phyloP scores from a whole-genome alignment of 2,113 vertebrate genomes.

The Clarias batrachus region DNA sequence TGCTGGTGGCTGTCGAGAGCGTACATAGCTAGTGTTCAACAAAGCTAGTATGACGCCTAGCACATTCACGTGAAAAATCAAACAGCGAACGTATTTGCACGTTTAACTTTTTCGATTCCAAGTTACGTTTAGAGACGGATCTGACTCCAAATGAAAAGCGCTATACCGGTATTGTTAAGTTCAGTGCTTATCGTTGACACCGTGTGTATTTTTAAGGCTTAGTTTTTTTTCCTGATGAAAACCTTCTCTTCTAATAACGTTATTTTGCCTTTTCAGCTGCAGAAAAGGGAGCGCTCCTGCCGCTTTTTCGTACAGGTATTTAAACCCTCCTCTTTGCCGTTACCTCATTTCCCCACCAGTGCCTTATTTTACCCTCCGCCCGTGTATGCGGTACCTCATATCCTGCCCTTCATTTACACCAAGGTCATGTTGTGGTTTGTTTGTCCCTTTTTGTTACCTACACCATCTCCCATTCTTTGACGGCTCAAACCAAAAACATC shows the following conservation, averaged over 20 bases:
- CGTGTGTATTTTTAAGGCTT: slow-evolving; percentile 33
- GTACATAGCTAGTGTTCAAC: background rate
- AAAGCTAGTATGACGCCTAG: background rate
- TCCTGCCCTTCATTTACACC: slow-evolving; percentile 23
- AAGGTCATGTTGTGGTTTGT: background rate
- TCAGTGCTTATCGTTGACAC: slow-evolving; percentile 55
- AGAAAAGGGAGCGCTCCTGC: slow-evolving; percentile 98
- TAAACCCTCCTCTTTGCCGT: slow-evolving; percentile 32
- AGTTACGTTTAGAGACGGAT: background rate
- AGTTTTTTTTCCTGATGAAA: background rate
- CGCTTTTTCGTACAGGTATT: slow-evolving; percentile 98
- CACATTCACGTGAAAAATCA: background rate
- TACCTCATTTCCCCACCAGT: background rate
- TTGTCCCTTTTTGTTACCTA: background rate
- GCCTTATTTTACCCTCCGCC: background rate
- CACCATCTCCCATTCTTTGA: background rate
- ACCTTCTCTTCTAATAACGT: slow-evolving; percentile 39
- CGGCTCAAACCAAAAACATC: slow-evolving; percentile 29
- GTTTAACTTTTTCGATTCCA: background rate
- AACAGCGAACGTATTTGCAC: background rate
- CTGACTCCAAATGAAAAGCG: background rate
- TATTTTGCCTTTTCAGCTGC: slow-evolving; percentile 88
- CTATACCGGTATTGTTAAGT: background rate
- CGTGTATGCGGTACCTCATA: slow-evolving; percentile 6
- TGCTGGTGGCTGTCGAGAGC: background rate